Base-by-base conservation (phyloP, 2,797 vertebrate genomes). In the Phrynocephalus forsythii region DNA sequence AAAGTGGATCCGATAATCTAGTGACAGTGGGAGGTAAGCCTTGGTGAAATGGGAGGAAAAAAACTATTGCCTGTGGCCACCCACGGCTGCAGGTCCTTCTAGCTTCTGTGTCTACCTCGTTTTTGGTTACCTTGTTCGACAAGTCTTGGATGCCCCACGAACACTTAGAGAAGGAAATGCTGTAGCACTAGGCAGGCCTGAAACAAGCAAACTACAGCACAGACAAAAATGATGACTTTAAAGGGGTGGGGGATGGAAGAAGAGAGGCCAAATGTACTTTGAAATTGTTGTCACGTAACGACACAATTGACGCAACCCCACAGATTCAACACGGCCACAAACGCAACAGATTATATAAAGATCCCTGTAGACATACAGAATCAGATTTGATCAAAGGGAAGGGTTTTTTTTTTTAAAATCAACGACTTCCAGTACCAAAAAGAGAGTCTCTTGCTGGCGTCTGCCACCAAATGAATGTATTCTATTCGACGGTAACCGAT, bases 401-500 rank as follows among this genome's bases (percentile, higher is more conserved):
- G 86, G 13, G 38, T 44, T 44, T 44, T 44, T 38, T 38, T 93
- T 92, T 96, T 77, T 94, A 94, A 96, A 96, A 96, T 95, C 94
- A 92, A 95, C 82, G 88, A 93, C 94, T 95, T 93, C 95, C 95
- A 94, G 95, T 96, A 96, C 87, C 95, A 96, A 85, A 82, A 56
- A 75, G 56, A 84, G 52, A 95, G 93, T 96, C 93, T 94, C 88
- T 91, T 92, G 85, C 90, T 94, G 89, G 91, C 92, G 86, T 93
- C 91, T 90, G 91, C 87, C 90, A 92, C 92, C 88, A 22, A 66
- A 93, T 93, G 90, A 88, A 90, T 50, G 83, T 16, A 85, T 60
- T 91, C 98, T 97, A 99, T 95, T 99, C 99, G 68, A 99, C 99
- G 3, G 99, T 99, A 93, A 99, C 99, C 3, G 98, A 99, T 96